Evolutionary conservation across 2,888 invertebrate species (phyloP), one percentile per base, ranked within the genome.

Genomic region (Drosophila nigritarsus): DNA sequence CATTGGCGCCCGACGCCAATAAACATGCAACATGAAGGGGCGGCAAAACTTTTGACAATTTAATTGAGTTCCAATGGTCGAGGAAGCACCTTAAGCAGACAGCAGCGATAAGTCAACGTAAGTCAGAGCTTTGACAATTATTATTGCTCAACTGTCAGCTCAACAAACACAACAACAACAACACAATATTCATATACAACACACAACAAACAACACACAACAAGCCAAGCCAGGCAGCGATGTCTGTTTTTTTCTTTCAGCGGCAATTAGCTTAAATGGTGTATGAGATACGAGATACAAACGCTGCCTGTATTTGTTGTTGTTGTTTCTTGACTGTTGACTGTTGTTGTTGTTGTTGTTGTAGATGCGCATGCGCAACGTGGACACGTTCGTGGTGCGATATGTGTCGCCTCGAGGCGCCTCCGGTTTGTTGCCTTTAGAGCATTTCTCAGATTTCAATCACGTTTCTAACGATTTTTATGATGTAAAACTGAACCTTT

Each of bases 391-490:
- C 70, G 55, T 81, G 81, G 88, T 85, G 86, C 77, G 78, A 90
- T 88, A 89, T 83, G 73, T 82, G 88, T 83, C 87, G 89, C 86
- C 86, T 83, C 64, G 76, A 73, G 78, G 80, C 80, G 80, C 78
- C 80, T 80, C 80, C 49, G 63, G 15, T 50, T 42, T 51, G 53
- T 36, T 54, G 36, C 38, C 63, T 42, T n/a, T 53, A 20, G 48
- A n/a, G 54, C 36, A 55, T 36, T 55, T 54, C n/a, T 40, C 53
- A 83, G 90, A 87, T 88, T 89, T 88, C 79, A 84, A 87, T 77
- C 87, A 88, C 87, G 87, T 90, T 81, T 77, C 85, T 84, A 90
- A 88, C 87, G 85, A 87, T 79, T 88, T 90, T 88, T 89, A 90
- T 90, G 90, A 90, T 81, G 76, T 89, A 82, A 88, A 90, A 89